phyloP scores from a whole-genome alignment of 2,888 invertebrate species.

The Sinopyrophorus schimmeli region DNA sequence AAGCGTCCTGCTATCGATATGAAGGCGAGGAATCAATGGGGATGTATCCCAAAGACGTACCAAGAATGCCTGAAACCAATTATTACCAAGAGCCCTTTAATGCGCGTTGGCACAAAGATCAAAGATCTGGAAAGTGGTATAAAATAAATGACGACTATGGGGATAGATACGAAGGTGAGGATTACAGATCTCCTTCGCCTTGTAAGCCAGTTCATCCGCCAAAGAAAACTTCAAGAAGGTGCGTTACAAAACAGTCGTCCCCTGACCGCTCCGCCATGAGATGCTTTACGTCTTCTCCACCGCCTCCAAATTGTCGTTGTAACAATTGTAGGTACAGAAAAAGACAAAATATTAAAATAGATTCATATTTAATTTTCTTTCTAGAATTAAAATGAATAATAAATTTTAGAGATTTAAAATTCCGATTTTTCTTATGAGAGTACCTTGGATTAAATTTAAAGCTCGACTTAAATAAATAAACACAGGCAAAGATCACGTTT shows the following conservation, averaged over 20 bases:
- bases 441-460: no score
- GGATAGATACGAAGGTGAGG: constrained; percentile 7
- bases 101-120: constrained; percentile 43
- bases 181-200: background rate
- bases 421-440: no score
- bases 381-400: no score
- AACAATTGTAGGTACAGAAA: constrained; percentile 11
- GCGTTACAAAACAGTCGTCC: constrained; percentile 7
- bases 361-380: no score
- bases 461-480: no score
- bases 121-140: constrained; percentile 45
- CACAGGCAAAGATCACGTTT: no score
- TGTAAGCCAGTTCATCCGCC: background rate
- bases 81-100: constrained; percentile 3
- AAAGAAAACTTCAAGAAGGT: constrained; percentile 5
- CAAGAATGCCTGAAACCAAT: background rate
- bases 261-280: background rate
- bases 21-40: background rate
- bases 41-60: background rate
- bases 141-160: constrained; percentile 36
- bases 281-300: background rate
- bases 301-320: constrained; percentile 11
- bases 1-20: background rate
- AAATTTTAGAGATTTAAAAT: no score
- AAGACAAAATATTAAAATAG: background rate